Conservation (phyloP, 2,888 invertebrate genomes). For the Clistopyga incitator region DNA sequence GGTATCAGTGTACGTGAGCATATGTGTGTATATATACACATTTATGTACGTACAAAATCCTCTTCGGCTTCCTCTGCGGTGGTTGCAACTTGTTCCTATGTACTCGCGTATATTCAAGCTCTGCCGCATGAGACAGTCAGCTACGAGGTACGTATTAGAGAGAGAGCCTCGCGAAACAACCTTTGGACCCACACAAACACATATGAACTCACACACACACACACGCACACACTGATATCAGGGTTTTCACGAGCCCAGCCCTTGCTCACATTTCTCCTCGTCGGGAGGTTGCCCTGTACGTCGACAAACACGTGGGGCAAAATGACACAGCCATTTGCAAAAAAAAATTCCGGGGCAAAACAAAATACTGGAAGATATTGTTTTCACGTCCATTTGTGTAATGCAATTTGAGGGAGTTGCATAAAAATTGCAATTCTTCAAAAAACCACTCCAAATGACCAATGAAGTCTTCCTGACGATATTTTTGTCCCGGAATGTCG, state of each 20-base stretch:
- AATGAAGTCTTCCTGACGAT: no score
- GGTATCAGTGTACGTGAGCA: conserved; percentile 54
- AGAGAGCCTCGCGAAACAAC: conserved; percentile 69
- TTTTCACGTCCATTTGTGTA: no score
- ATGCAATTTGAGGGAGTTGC: no score
- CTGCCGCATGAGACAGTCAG: conserved; percentile 68
- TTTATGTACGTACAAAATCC: not conserved
- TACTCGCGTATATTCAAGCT: conserved; percentile 23
- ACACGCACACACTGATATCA: not conserved
- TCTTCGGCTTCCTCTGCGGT: conserved; percentile 10
- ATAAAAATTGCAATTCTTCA: no score
- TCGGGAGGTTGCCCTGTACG: conserved; percentile 11
- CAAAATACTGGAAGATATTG: no score
- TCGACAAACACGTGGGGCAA: not conserved
- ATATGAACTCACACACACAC: not conserved
- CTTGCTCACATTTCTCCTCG: conserved; percentile 26
- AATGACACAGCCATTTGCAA: no score
- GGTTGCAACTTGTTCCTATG: conserved; percentile 9
- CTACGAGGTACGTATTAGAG: conserved; percentile 3
- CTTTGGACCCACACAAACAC: conserved; percentile 54
- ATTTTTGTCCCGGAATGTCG: no score
- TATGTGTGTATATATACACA: not conserved
- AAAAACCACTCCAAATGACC: no score
- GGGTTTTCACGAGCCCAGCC: conserved; percentile 25
- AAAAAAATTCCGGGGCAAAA: no score